Base-by-base conservation (phyloP, 2,888 invertebrate species). In the Epiblema foenella region DNA sequence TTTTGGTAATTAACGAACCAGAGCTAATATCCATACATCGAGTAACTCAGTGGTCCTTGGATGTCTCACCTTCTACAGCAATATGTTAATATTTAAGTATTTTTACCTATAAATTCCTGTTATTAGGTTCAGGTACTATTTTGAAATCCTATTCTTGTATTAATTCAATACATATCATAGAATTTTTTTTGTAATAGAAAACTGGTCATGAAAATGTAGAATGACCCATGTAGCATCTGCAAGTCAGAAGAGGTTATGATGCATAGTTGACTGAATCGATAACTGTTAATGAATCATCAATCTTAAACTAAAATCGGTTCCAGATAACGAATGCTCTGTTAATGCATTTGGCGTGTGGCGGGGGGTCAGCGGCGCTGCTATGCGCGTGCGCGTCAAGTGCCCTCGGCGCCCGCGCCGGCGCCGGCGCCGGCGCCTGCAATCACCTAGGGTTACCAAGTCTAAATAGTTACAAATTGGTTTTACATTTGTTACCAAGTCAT, bases 221-320 rank as follows among this genome's bases (percentile, higher is more conserved):
- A n/a, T n/a, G n/a, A n/a, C n/a, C n/a, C n/a, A 46, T 46, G n/a
- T 46, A 46, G 46, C 46, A 46, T 46, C 12, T 5, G 46, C 46
- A 46, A 46, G 15, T 46, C 8, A n/a, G 46, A 46, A 46, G n/a
- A 46, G 46, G 46, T n/a, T 15, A 17, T 29, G 60, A 46, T 46
- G 60, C 60, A 60, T 60, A 12, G 5, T 39, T 37, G 51, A 52
- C 52, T 63, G 37, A 37, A 52, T 9, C 33, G 20, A 37, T 37
- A 52, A 20, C 20, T 29, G 59, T 49, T 20, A 15, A 52, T 64
- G 64, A 64, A 54, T 64, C 64, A 64, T 54, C 20, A 52, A n/a
- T 54, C 64, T 64, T 39, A 54, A 64, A 17, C 20, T 52, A 33
- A 51, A 52, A 63, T 63, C 37, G 63, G 52, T 39, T 64, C 64